Evolutionary conservation across 2,797 vertebrate species (phyloP).

Genomic region (Tolypeutes matacus): DNA sequence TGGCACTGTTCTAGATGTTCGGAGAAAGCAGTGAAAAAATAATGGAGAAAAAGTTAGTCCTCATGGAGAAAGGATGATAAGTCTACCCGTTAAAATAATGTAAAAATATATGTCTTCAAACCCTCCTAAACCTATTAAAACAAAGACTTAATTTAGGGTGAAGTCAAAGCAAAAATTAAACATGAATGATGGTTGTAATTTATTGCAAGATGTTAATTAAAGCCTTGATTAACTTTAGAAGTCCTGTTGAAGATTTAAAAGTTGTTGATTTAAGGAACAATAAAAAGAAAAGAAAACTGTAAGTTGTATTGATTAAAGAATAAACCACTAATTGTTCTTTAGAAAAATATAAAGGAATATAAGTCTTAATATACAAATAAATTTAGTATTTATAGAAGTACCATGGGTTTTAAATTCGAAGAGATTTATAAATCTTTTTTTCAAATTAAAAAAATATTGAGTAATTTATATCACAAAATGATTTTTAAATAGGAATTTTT

Average conservation of each 20-base stretch:
- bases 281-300: conserved; percentile 57
- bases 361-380: conserved; percentile 18
- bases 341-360: conserved; percentile 48
- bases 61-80: not conserved
- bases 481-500: conserved; percentile 46
- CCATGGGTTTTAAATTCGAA: conserved; percentile 30
- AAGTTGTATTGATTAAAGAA: conserved; percentile 69
- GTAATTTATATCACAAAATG: not conserved
- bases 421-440: not conserved
- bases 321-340: conserved; percentile 42
- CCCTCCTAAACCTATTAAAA: conserved; percentile 47
- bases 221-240: conserved; percentile 70
- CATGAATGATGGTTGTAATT: conserved; percentile 52
- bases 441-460: conserved; percentile 35
- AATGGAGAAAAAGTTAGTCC: not conserved
- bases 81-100: conserved; percentile 39
- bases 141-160: conserved; percentile 57
- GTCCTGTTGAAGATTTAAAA: conserved; percentile 74
- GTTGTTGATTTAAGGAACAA: conserved; percentile 70
- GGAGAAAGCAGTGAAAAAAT: not conserved
- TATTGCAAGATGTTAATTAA: conserved; percentile 81
- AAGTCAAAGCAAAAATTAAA: conserved; percentile 61
- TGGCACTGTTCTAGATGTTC: not conserved
- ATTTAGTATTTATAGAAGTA: conserved; percentile 33
- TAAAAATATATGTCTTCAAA: conserved; percentile 20